These are phyloP conservation scores for Sylvia atricapilla DNA, from an alignment of 2,113 vertebrate species.

Conservation along the genomic window DNA sequence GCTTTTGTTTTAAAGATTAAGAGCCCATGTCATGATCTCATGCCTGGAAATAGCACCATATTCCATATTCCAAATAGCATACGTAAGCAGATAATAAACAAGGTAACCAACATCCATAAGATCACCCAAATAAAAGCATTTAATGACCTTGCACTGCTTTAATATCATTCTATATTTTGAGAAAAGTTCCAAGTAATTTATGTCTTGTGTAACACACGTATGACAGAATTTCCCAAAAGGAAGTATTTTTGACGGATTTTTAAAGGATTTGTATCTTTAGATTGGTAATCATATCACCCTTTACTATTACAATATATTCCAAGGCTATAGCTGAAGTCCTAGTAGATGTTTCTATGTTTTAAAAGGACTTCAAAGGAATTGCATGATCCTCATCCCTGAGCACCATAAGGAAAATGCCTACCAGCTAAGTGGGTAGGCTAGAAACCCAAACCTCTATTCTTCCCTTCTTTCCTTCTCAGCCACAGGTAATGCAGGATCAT, in stretches of 20 bases:
- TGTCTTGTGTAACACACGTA: not conserved
- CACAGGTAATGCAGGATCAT: not conserved
- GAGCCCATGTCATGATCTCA: not conserved
- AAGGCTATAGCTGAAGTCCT: not conserved
- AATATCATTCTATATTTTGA: not conserved
- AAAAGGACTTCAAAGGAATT: not conserved
- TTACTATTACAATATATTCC: not conserved
- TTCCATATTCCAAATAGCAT: not conserved
- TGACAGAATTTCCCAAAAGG: not conserved
- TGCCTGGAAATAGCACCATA: not conserved
- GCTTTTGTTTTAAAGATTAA: not conserved
- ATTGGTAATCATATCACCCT: not conserved
- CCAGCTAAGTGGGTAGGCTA: not conserved
- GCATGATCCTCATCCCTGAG: not conserved
- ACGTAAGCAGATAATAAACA: not conserved
- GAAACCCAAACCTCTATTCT: not conserved
- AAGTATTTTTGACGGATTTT: not conserved
- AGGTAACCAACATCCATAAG: not conserved
- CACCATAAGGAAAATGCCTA: not conserved
- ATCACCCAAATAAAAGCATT: not conserved
- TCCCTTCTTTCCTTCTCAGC: not conserved
- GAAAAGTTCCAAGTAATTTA: not conserved
- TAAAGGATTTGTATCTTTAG: not conserved
- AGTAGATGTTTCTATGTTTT: not conserved
- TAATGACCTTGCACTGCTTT: not conserved